Conservation (phyloP, 2,113 vertebrate genomes). For the Nesogale talazaci region DNA sequence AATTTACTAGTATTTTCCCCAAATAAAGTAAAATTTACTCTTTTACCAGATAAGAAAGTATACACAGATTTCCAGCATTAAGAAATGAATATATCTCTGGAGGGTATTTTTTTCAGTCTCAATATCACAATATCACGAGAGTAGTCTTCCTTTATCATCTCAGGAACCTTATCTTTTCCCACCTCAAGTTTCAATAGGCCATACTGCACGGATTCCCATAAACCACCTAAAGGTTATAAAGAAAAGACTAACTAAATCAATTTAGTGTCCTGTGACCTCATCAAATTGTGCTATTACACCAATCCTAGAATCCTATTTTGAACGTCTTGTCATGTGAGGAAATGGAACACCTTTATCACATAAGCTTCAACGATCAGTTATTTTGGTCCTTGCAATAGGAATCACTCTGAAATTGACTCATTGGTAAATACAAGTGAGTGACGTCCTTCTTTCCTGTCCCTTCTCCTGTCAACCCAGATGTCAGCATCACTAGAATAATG, state of each 20-base stretch:
- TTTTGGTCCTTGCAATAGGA: not conserved
- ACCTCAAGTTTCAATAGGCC: not conserved
- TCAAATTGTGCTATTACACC: not conserved
- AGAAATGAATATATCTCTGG: not conserved
- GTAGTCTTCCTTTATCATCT: rapidly evolving
- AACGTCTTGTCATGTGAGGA: not conserved
- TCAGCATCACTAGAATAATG: not conserved
- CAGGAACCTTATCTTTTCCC: not conserved
- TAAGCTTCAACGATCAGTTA: not conserved
- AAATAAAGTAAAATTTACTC: not conserved
- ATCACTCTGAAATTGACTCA: not conserved
- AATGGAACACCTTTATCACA: not conserved
- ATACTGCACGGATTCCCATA: not conserved
- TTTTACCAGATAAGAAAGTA: too few relatives aligned
- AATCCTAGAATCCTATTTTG: not conserved
- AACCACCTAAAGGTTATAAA: not conserved
- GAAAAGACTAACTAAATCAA: not conserved
- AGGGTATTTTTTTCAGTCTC: not conserved
- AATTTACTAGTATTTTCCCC: not conserved
- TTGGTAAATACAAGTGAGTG: not conserved
- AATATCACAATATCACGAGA: not conserved
- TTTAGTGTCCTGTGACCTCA: not conserved
- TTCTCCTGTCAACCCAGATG: not conserved
- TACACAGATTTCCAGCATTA: not conserved
- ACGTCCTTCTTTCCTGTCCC: not conserved